A percentile compares a stretch with the other conserved stretches of the same genome.
Conservation (phyloP, 2,888 invertebrate species). For the Pecten maximus region DNA sequence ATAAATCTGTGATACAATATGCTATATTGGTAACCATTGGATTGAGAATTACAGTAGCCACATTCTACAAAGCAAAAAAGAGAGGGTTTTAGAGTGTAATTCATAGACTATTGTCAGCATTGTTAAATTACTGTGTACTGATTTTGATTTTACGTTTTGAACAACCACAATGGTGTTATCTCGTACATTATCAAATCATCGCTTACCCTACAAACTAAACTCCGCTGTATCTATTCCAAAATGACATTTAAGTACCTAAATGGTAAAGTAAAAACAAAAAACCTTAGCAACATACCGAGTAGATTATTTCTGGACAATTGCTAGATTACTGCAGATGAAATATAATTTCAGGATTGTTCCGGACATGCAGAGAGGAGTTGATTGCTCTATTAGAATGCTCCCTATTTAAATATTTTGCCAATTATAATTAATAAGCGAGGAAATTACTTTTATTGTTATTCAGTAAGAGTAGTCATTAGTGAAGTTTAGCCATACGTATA, state of each 20-base stretch:
- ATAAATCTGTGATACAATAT: no score
- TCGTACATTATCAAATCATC: background rate
- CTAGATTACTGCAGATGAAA: background rate
- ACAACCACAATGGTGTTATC: background rate
- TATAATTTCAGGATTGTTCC: background rate
- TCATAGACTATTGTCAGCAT: no score
- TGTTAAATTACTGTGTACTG: background rate
- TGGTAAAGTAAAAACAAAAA: background rate
- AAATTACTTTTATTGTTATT: conserved; percentile 20
- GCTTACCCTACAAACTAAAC: background rate
- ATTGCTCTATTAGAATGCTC: conserved; percentile 19
- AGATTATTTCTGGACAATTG: background rate
- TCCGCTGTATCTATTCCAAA: background rate
- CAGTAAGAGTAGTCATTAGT: background rate
- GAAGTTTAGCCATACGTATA: conserved; percentile 10
- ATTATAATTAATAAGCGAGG: conserved; percentile 25
- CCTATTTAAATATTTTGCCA: conserved; percentile 21
- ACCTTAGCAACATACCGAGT: background rate
- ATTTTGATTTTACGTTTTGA: background rate
- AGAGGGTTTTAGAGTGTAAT: no score
- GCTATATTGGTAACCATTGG: no score
- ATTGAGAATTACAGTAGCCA: no score
- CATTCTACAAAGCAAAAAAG: no score
- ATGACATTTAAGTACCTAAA: background rate
- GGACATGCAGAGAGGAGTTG: background rate